A percentile compares a stretch with the other conserved stretches of the same genome.
Conservation (phyloP, 2,888 invertebrate genomes). For the Odontothrips loti region DNA sequence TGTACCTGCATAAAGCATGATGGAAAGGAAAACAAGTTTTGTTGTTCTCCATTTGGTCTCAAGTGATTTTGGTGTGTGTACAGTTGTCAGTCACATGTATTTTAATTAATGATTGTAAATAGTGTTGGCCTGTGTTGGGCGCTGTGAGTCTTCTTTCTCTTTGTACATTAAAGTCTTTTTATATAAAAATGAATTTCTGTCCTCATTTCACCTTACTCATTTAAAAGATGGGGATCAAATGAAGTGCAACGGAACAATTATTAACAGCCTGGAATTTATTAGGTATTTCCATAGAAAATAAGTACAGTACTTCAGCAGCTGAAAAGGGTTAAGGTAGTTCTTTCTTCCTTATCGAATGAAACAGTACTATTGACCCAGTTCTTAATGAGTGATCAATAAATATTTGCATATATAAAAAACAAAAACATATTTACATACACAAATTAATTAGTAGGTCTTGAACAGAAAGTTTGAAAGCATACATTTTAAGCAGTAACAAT, state of each 20-base stretch:
- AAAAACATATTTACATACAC: constrained; percentile 36
- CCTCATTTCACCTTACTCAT: not conserved
- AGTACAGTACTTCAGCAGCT: constrained; percentile 23
- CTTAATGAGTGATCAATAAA: constrained; percentile 36
- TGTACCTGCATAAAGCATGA: not conserved
- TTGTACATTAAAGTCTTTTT: constrained; percentile 2
- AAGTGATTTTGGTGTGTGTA: not conserved
- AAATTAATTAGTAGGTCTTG: constrained; percentile 19
- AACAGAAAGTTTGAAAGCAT: constrained; percentile 21
- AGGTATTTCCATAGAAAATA: constrained; percentile 25
- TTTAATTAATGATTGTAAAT: not conserved
- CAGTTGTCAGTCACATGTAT: not conserved
- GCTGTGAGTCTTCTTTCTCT: not conserved
- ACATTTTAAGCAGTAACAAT: constrained; percentile 23
- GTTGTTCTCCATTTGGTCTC: not conserved
- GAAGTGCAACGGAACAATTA: not conserved
- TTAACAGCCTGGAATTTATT: constrained; percentile 25
- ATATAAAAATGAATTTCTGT: not conserved
- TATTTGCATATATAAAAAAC: constrained; percentile 36
- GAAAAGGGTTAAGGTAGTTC: constrained; percentile 17
- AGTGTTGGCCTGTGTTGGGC: not conserved
- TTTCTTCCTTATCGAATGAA: not conserved
- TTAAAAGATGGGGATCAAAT: not conserved
- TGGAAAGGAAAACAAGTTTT: not conserved
- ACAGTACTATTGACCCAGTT: constrained; percentile 34